A percentile compares a stretch with the other conserved stretches of the same genome.
Conservation (phyloP, 2,797 vertebrate species). For the Anguilla marmorata region DNA sequence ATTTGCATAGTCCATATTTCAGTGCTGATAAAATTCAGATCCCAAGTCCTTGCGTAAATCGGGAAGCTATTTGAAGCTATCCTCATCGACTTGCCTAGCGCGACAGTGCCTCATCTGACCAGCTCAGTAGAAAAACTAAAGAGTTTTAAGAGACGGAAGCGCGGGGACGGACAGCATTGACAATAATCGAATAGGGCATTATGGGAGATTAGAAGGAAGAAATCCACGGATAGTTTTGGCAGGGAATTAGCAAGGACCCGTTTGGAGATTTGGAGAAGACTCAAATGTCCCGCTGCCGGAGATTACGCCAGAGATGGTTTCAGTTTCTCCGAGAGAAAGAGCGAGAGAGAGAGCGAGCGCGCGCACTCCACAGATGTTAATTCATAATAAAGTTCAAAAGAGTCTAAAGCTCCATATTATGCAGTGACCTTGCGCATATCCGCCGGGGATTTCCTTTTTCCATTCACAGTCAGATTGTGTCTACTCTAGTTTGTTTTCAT, state of each 20-base stretch:
- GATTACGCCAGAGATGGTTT: slow-evolving; percentile 72
- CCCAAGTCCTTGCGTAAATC: slow-evolving; percentile 55
- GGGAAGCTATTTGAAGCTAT: slow-evolving; percentile 63
- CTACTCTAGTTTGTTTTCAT: not conserved
- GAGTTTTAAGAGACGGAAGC: slow-evolving; percentile 77
- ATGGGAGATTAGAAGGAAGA: slow-evolving; percentile 78
- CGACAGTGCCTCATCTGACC: slow-evolving; percentile 71
- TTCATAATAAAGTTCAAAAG: slow-evolving; percentile 35
- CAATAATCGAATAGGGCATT: slow-evolving; percentile 79
- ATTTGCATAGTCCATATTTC: slow-evolving; percentile 68
- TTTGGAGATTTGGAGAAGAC: slow-evolving; percentile 76
- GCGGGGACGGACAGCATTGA: slow-evolving; percentile 73
- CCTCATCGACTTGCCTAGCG: slow-evolving; percentile 69
- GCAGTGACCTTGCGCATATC: slow-evolving; percentile 41
- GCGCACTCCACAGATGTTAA: slow-evolving; percentile 39
- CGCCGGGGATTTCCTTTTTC: slow-evolving; percentile 58
- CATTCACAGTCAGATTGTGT: slow-evolving; percentile 38
- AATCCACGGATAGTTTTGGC: slow-evolving; percentile 78
- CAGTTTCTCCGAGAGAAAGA: slow-evolving; percentile 52
- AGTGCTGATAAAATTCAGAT: slow-evolving; percentile 55
- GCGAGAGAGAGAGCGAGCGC: slow-evolving; percentile 41
- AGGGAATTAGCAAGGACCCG: slow-evolving; percentile 71
- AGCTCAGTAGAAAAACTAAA: slow-evolving; percentile 68
- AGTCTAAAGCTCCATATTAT: slow-evolving; percentile 32
- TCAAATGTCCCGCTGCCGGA: slow-evolving; percentile 72